A percentile compares a stretch with the other conserved stretches of the same genome.
Evolutionary conservation across 2,888 invertebrate species (phyloP).

Genomic region (Phragmatobia fuliginosa): DNA sequence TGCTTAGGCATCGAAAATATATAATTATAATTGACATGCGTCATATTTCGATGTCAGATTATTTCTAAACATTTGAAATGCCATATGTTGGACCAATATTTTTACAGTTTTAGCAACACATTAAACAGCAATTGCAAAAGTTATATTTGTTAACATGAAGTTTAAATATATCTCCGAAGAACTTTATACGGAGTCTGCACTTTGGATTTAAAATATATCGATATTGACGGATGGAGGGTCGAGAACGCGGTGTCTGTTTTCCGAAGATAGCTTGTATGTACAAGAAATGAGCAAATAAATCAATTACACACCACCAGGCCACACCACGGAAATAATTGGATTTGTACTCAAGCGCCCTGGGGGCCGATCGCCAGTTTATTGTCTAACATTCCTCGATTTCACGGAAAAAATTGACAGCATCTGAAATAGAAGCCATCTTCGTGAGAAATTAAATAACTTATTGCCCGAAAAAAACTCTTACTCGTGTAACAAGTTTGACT

Average conservation of each 20-base stretch:
- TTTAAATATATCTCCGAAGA: background rate
- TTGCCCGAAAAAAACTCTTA: conserved; percentile 43
- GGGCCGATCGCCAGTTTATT: conserved; percentile 74
- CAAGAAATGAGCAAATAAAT: conserved; percentile 81
- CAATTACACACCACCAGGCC: conserved; percentile 77
- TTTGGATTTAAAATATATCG: background rate
- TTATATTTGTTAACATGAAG: background rate
- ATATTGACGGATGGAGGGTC: conserved; percentile 27
- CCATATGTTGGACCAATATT: background rate
- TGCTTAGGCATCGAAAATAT: too few relatives aligned
- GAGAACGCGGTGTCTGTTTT: conserved; percentile 57
- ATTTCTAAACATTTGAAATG: background rate
- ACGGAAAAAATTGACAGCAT: conserved; percentile 58
- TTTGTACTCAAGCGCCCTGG: conserved; percentile 74
- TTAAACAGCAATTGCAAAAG: background rate
- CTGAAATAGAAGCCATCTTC: conserved; percentile 57
- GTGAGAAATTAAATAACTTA: conserved; percentile 45
- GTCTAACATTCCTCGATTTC: conserved; percentile 70
- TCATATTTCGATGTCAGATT: background rate
- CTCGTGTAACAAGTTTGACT: conserved; percentile 24
- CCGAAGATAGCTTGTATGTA: conserved; percentile 64
- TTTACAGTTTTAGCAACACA: background rate
- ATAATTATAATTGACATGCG: too few relatives aligned
- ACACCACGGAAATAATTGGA: conserved; percentile 79
- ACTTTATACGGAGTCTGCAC: background rate